Percentiles rank a stretch among this genome's conserved stretches.
These are phyloP conservation scores for Lagopus muta DNA, from an alignment of 2,113 vertebrate species.

Conservation along the genomic window DNA sequence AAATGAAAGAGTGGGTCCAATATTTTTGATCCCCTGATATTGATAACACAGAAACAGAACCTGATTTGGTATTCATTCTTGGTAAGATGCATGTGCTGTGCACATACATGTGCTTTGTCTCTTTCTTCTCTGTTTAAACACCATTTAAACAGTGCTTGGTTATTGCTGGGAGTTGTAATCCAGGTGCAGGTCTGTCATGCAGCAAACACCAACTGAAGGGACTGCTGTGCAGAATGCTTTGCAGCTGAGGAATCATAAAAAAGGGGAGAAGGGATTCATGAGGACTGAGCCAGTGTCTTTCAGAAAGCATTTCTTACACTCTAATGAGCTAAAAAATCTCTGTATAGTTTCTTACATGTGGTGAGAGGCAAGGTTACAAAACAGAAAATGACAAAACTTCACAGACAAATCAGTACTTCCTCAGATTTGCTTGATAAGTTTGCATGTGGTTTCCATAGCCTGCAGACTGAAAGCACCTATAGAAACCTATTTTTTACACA, in stretches of 20 bases:
- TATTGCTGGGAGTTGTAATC: constrained; percentile 42
- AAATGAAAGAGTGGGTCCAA: background rate
- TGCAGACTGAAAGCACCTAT: background rate
- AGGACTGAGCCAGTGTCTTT: constrained; percentile 20
- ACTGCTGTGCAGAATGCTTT: background rate
- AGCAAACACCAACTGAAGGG: constrained; percentile 47
- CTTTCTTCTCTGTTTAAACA: constrained; percentile 45
- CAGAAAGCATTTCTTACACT: constrained; percentile 48
- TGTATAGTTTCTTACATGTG: constrained; percentile 11
- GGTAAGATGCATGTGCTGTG: background rate
- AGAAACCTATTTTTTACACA: background rate
- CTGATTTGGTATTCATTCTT: constrained; percentile 26
- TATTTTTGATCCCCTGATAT: background rate
- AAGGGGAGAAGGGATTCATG: background rate
- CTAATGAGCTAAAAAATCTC: background rate
- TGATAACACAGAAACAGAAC: background rate
- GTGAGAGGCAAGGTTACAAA: background rate
- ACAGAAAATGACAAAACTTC: constrained; percentile 36
- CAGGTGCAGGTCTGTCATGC: constrained; percentile 28
- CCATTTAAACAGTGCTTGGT: constrained; percentile 37
- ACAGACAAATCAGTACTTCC: constrained; percentile 18
- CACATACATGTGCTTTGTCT: constrained; percentile 22
- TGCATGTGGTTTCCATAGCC: constrained; percentile 18
- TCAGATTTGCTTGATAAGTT: constrained; percentile 40
- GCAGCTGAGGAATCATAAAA: constrained; percentile 29